Percentiles rank a stretch among this genome's conserved stretches.
phyloP scores from a whole-genome alignment of 1,140 invertebrate species.

The Heliconius congener region DNA sequence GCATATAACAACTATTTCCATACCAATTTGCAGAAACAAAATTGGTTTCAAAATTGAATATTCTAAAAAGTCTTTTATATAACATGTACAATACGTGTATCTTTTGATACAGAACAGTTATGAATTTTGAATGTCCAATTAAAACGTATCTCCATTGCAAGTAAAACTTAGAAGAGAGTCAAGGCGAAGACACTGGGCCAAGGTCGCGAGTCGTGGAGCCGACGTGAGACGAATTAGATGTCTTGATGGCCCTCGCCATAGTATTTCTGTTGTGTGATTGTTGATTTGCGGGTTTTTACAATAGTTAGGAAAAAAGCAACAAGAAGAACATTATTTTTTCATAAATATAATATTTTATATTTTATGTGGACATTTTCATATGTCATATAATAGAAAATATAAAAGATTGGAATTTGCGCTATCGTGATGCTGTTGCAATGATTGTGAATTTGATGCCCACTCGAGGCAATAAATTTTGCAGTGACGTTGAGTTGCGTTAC shows the following conservation, averaged over 20 bases:
- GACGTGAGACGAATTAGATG: constrained; percentile 38
- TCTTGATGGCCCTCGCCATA: constrained; percentile 28
- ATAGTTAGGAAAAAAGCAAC: background rate
- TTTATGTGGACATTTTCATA: no score
- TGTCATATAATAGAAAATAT: no score
- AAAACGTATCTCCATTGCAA: constrained; percentile 33
- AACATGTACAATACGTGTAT: background rate
- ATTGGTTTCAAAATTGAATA: background rate
- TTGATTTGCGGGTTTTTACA: constrained; percentile 12
- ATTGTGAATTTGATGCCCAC: no score
- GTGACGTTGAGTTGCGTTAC: no score
- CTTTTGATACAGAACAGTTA: constrained; percentile 10
- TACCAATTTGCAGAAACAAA: background rate
- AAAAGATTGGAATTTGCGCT: no score
- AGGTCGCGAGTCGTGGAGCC: constrained; percentile 29
- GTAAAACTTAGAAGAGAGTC: constrained; percentile 34
- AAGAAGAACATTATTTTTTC: no score
- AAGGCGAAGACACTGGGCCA: constrained; percentile 36
- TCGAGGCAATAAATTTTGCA: no score
- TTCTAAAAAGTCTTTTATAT: background rate
- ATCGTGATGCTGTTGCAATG: no score
- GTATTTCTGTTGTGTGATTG: constrained; percentile 13
- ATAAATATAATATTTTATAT: no score
- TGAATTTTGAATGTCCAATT: constrained; percentile 35
- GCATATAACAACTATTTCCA: no score